These are phyloP conservation scores for Dasypogon diadema DNA, from an alignment of 2,888 invertebrate genomes.

Conservation along the genomic window DNA sequence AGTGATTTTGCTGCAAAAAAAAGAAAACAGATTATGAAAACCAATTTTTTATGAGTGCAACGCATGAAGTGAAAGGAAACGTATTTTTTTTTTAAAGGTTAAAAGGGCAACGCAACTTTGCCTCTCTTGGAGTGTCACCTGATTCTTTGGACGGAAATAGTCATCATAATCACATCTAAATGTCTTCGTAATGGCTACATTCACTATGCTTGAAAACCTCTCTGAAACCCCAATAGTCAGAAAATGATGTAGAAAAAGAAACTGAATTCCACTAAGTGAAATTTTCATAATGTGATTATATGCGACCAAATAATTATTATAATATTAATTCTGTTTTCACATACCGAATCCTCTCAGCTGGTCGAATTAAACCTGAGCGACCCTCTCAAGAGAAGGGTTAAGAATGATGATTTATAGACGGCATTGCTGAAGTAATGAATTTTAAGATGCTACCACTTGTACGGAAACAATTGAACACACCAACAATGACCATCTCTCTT, in stretches of 20 bases:
- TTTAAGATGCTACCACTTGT: slow-evolving; percentile 44
- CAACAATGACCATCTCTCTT: slow-evolving; percentile 36
- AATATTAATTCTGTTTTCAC: not conserved
- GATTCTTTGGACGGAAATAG: too few relatives aligned
- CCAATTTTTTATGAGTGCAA: too few relatives aligned
- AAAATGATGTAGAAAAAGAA: too few relatives aligned
- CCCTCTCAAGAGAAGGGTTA: slow-evolving; percentile 31
- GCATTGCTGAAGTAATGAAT: slow-evolving; percentile 38
- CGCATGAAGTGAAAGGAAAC: too few relatives aligned
- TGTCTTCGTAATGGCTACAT: too few relatives aligned
- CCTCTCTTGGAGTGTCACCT: too few relatives aligned
- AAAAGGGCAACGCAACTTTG: too few relatives aligned
- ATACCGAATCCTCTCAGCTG: slow-evolving; percentile 1
- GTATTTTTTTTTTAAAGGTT: too few relatives aligned
- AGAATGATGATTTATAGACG: slow-evolving; percentile 42
- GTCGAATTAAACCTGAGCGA: slow-evolving; percentile 1
- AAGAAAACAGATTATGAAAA: slow-evolving; percentile 50
- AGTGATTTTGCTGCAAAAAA: slow-evolving; percentile 78
- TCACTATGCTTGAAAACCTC: too few relatives aligned
- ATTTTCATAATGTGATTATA: not conserved
- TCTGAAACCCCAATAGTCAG: too few relatives aligned
- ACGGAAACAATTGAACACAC: slow-evolving; percentile 48
- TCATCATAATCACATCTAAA: too few relatives aligned
- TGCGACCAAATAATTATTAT: not conserved
- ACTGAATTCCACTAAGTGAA: too few relatives aligned